A percentile compares a stretch with the other conserved stretches of the same genome.
phyloP scores from a whole-genome alignment of 2,888 invertebrate species.

The Smittia aterrima region DNA sequence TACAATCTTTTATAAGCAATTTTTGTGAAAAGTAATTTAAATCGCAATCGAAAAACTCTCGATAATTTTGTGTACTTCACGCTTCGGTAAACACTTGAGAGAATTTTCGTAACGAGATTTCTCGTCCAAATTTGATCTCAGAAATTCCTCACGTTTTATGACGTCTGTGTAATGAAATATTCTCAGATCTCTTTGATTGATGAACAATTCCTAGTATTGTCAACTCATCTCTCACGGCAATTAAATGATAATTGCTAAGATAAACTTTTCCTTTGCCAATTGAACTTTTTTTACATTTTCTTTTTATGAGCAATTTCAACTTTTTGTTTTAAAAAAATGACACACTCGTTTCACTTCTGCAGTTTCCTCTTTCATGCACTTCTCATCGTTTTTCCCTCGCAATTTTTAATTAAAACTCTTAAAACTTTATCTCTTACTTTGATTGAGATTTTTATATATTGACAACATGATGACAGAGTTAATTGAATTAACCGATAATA shows the following conservation, averaged over 20 bases:
- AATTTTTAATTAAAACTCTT: background rate
- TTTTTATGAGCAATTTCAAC: background rate
- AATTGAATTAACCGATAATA: background rate
- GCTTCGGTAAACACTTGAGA: background rate
- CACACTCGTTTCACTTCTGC: background rate
- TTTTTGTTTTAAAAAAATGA: background rate
- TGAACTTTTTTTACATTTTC: background rate
- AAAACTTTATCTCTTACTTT: conserved; percentile 2
- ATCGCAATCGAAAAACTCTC: background rate
- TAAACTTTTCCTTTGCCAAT: too few relatives aligned
- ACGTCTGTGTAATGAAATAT: conserved; percentile 6
- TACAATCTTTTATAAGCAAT: conserved; percentile 8
- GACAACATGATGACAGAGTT: background rate
- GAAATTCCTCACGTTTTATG: background rate
- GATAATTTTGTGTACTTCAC: background rate
- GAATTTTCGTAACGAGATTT: background rate
- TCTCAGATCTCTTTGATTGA: too few relatives aligned
- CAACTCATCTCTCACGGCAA: too few relatives aligned
- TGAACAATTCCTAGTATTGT: too few relatives aligned
- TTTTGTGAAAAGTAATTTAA: conserved; percentile 13
- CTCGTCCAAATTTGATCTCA: background rate
- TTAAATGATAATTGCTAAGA: too few relatives aligned
- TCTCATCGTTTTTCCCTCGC: background rate
- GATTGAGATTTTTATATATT: background rate
- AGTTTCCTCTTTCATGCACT: background rate